A percentile compares a stretch with the other conserved stretches of the same genome.
Evolutionary conservation across 2,797 vertebrate species (phyloP).

Genomic region (Pygocentrus nattereri): DNA sequence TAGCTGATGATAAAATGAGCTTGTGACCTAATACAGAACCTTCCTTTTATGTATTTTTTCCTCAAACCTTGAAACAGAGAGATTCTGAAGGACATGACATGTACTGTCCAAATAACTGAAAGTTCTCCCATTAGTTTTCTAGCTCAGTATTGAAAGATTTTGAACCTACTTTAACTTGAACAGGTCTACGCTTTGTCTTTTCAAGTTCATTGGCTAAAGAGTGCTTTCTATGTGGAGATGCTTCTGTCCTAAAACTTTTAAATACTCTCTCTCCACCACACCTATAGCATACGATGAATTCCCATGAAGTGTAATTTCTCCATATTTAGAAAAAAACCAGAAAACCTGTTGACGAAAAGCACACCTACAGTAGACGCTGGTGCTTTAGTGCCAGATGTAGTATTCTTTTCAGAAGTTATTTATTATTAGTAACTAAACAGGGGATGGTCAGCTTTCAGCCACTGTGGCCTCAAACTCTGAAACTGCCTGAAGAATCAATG

Average conservation of each 20-base stretch:
- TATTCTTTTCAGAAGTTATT: too few relatives aligned
- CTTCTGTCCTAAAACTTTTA: too few relatives aligned
- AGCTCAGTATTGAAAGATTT: not conserved
- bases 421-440: too few relatives aligned
- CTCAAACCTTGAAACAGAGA: not conserved
- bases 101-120: not conserved
- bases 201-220: not conserved
- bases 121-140: not conserved
- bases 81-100: not conserved
- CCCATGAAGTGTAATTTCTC: not conserved
- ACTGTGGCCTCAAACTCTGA: too few relatives aligned
- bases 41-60: not conserved
- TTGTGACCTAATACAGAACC: not conserved
- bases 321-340: too few relatives aligned
- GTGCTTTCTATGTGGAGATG: not conserved
- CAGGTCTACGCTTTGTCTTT: not conserved
- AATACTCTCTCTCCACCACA: too few relatives aligned
- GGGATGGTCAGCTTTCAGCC: too few relatives aligned
- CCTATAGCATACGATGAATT: not conserved
- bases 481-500: too few relatives aligned
- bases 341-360: not conserved
- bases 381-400: too few relatives aligned
- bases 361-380: too few relatives aligned
- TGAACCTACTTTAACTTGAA: not conserved
- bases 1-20: not conserved